These are phyloP conservation scores for Cactoblastis cactorum DNA, from an alignment of 2,888 invertebrate genomes.

Conservation along the genomic window DNA sequence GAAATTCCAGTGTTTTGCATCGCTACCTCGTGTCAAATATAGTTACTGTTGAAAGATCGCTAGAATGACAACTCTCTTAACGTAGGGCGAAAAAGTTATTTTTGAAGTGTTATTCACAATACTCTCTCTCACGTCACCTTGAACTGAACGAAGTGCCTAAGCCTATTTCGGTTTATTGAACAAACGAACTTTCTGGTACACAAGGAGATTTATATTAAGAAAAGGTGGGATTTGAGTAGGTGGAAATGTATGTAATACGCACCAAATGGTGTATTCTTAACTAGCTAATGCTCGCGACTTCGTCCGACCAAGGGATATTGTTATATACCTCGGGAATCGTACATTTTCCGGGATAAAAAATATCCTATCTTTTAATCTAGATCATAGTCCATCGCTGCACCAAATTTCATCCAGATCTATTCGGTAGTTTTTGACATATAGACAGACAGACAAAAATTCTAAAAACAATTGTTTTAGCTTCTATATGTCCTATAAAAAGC, in stretches of 20 bases:
- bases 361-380: too few species aligned
- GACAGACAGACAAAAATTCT: too few species aligned
- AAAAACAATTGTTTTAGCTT: too few species aligned
- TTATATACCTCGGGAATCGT: too few species aligned
- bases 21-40: neutral
- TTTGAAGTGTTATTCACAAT: constrained; percentile 60
- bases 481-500: too few species aligned
- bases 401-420: too few species aligned
- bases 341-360: too few species aligned
- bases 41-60: constrained; percentile 14
- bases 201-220: constrained; percentile 21
- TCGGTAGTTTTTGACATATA: too few species aligned
- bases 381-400: too few species aligned
- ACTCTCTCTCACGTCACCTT: constrained; percentile 63
- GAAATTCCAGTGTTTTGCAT: neutral
- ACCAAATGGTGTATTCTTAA: too few species aligned
- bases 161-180: constrained; percentile 63
- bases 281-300: too few species aligned
- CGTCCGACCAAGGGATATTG: too few species aligned
- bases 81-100: constrained; percentile 51
- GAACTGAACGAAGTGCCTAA: constrained; percentile 64
- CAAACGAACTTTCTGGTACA: constrained; percentile 48
- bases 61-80: constrained; percentile 23
- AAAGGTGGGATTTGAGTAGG: constrained; percentile 26
- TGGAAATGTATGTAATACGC: constrained; percentile 17